Conservation (phyloP, 2,888 invertebrate genomes). For the Gari tellinella region DNA sequence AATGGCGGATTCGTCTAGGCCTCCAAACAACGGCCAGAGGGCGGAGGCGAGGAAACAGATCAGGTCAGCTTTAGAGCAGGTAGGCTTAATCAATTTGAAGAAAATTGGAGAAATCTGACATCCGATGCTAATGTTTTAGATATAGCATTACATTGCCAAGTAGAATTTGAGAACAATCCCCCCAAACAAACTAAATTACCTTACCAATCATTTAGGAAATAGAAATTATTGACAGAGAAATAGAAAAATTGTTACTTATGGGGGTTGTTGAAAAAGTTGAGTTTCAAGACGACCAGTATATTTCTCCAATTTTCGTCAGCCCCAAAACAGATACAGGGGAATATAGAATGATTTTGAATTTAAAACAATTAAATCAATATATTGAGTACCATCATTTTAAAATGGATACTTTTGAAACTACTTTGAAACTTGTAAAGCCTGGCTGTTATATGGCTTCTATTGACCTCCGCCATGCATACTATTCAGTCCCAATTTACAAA, state of each 20-base stretch:
- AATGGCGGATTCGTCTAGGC: too few species aligned
- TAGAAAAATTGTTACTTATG: background rate
- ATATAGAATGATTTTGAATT: conserved; percentile 52
- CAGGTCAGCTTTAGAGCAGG: conserved; percentile 25
- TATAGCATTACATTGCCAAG: conserved; percentile 20
- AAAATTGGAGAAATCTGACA: conserved; percentile 47
- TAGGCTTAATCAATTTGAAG: conserved; percentile 17
- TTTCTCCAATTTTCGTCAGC: conserved; percentile 48
- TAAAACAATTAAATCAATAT: conserved; percentile 44
- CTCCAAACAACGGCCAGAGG: background rate
- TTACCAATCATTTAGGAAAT: too few species aligned
- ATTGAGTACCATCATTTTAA: conserved; percentile 63
- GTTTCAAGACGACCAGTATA: conserved; percentile 9
- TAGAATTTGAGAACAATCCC: conserved; percentile 3
- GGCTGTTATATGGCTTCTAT: conserved; percentile 54
- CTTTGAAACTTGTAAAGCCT: conserved; percentile 33
- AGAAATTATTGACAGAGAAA: too few species aligned
- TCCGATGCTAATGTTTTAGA: conserved; percentile 35
- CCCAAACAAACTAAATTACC: background rate
- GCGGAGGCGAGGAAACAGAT: background rate
- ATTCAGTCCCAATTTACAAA: conserved; percentile 43
- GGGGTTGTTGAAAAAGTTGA: conserved; percentile 19
- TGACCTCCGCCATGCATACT: conserved; percentile 57
- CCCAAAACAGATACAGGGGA: conserved; percentile 46
- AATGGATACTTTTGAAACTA: conserved; percentile 57